Percentiles rank a stretch among this genome's conserved stretches.
phyloP scores from a whole-genome alignment of 2,797 vertebrate genomes.

The Spinus pinus region DNA sequence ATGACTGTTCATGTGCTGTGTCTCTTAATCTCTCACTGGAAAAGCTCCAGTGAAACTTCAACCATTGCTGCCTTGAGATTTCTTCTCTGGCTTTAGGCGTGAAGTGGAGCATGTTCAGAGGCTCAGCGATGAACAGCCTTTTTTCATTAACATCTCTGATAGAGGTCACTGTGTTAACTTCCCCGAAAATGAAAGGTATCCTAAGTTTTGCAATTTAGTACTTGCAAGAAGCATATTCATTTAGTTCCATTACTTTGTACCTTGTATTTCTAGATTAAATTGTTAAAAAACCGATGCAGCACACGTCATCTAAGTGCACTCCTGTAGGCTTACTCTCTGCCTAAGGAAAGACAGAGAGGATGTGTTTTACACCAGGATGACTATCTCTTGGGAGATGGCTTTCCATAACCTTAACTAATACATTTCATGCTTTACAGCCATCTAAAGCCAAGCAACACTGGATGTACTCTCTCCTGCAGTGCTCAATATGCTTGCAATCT shows the following conservation, averaged over 20 bases:
- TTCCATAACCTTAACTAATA: background rate
- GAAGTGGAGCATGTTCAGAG: background rate
- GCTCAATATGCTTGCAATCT: background rate
- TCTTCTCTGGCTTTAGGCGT: background rate
- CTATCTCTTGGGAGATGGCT: background rate
- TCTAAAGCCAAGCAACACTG: background rate
- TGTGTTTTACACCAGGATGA: background rate
- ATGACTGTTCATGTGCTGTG: background rate
- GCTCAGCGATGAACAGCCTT: background rate
- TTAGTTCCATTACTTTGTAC: background rate
- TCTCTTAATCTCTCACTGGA: background rate
- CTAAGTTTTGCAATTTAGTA: background rate
- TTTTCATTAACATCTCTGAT: background rate
- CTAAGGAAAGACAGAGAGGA: background rate
- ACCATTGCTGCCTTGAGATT: background rate
- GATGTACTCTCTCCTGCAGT: background rate
- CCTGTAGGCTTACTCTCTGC: background rate
- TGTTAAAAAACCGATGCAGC: background rate
- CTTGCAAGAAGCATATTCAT: background rate
- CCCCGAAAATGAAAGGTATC: background rate
- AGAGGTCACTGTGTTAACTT: background rate
- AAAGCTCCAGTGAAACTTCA: background rate
- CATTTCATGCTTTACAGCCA: background rate
- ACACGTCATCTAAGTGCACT: background rate
- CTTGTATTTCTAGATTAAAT: background rate